Evolutionary conservation across 2,113 vertebrate genomes (phyloP).

Genomic region (Brienomyrus brachyistius): DNA sequence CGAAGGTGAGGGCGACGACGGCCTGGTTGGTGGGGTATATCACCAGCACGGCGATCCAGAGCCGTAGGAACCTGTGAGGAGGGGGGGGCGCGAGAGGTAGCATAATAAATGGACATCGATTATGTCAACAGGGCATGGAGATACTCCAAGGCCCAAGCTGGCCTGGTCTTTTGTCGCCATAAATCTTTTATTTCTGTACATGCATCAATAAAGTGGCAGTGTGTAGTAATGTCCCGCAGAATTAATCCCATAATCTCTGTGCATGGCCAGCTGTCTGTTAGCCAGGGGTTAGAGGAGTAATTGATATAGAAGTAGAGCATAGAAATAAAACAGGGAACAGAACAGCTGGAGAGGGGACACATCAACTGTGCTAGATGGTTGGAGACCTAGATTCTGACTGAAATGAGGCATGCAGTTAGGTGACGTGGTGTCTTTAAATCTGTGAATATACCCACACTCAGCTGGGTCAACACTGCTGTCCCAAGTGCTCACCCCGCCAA

Average conservation of each 20-base stretch:
- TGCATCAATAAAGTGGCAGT: neutral
- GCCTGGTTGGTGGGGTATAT: conserved; percentile 76
- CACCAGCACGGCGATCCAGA: conserved; percentile 70
- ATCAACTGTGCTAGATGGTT: neutral
- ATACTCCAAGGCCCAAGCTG: neutral
- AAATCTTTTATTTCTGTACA: neutral
- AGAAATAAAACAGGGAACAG: neutral
- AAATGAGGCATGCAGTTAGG: neutral
- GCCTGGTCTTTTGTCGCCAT: neutral
- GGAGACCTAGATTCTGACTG: neutral
- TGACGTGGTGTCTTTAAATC: neutral
- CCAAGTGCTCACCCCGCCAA: conserved; percentile 66
- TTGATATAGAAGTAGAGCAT: neutral
- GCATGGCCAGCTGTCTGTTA: neutral
- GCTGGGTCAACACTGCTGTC: neutral
- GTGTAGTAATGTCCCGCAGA: neutral
- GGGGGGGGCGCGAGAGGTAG: neutral
- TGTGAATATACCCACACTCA: neutral
- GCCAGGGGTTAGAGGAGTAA: neutral
- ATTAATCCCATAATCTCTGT: neutral
- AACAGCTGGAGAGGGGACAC: neutral
- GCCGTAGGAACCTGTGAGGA: conserved; percentile 58
- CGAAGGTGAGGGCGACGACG: conserved; percentile 71
- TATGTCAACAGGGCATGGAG: neutral
- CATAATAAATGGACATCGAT: neutral